Evolutionary conservation across 2,888 invertebrate genomes (phyloP), one percentile per base, ranked within the genome.

Genomic region (Drosophila borborema): DNA sequence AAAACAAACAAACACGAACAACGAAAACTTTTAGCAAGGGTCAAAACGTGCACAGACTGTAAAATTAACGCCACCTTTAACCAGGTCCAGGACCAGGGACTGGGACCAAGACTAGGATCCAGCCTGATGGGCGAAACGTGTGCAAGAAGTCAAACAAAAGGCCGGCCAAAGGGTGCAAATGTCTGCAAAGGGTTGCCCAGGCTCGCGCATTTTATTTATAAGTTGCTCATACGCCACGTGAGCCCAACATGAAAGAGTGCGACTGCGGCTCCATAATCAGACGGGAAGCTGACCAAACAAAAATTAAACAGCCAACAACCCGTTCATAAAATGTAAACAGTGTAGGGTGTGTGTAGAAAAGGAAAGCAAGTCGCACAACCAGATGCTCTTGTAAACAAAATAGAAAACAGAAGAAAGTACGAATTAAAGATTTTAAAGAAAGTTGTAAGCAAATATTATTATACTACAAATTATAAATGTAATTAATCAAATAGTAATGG

Each of bases 11-110:
- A 58, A 63, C 36, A 53, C 43, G 60, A 63, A 63, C 48, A 66
- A 66, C 60, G 72, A 71, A 64, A 77, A 84, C 75, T 83, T 83
- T 74, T 54, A 67, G 64, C 64, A 70, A 86, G 85, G 84, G 81
- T 82, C 79, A 74, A 74, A 76, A 89, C 88, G 87, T 89, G 88
- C 80, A 73, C 81, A 84, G 87, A 88, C 89, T 88, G 74, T 77
- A 77, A 84, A 88, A 89, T 89, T 86, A 88, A 81, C 85, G 82
- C 85, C 82, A 84, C 78, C 86, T 79, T 81, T 80, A 64, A 18
- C 51, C 7, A n/a, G 40, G 16, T 3, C 16, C 7, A 6, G 40
- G 40, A 7, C 16, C 16, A 4, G 40, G 14, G 40, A 5, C 16
- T 7, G 43, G 49, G 55, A 18, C 48, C 7, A 23, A 10, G 31